Base-by-base conservation (phyloP, 2,113 vertebrate genomes). In the Miniopterus natalensis region DNA sequence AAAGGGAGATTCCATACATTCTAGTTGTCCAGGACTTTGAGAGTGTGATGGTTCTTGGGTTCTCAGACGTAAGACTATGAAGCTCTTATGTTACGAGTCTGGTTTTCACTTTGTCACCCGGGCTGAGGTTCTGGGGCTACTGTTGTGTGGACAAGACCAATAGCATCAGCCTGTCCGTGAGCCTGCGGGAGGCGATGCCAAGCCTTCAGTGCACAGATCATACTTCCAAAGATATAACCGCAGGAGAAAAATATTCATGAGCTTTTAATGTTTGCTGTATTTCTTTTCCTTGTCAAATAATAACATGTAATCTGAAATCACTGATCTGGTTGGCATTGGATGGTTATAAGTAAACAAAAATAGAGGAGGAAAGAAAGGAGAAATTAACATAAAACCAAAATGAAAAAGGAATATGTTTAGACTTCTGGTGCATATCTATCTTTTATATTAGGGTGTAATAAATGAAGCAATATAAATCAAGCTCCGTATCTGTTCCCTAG, bases 191-290 rank as follows among this genome's bases (percentile, higher is more conserved):
- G 51, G 31, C 57, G 27, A 2, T 61, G 4, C 27, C 61, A 0
- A 13, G 40, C 1, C 15, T 79, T 40, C 61, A 66, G 3, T 45
- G 0, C 49, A 10, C n/a, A 17, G 14, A 55, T 86, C 25, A 51
- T 63, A 74, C 84, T 78, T 78, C n/a, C 23, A 84, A 79, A 96
- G 51, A 90, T 90, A 21, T 77, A 92, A 75, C 8, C 21, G 8
- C 17, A 90, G 8, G 40, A 66, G 40, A 93, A 79, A 36, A 80
- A 55, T 49, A 66, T 59, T 17, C 59, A 36, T 78, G 25, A 45
- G 59, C 4, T 17, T 65, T 80, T 95, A 55, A 40, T 70, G 27
- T 68, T 77, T 61, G 40, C 21, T 78, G 17, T 21, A 17, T 81
- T 66, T 70, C 27, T 80, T 94, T 75, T 75, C 66, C 9, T 13